Conservation (phyloP, 2,113 vertebrate species). For the Calidris pugnax region DNA sequence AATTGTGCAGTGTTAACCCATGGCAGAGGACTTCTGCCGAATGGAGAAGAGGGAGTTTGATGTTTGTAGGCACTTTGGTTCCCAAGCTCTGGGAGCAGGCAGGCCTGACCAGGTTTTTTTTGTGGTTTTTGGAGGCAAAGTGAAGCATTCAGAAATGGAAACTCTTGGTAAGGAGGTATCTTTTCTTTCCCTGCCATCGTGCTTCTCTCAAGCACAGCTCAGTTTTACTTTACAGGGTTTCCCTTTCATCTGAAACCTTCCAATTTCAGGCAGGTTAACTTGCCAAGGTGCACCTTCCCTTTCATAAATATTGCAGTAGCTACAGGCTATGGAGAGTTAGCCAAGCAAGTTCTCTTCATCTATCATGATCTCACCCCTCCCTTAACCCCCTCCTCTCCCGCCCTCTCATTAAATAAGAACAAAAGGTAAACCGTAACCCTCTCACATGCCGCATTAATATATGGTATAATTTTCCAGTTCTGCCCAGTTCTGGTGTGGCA, state of each 20-base stretch:
- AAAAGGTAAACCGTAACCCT: conserved; percentile 60
- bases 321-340: conserved; percentile 71
- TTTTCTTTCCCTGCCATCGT: neutral
- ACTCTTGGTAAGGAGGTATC: neutral
- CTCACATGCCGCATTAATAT: conserved; percentile 40
- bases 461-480: conserved; percentile 57
- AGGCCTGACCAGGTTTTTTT: neutral
- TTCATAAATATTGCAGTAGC: conserved; percentile 69
- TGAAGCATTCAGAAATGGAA: neutral
- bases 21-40: neutral
- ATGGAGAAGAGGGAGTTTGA: neutral
- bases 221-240: conserved; percentile 39
- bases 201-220: neutral
- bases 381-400: conserved; percentile 51
- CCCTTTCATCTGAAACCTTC: conserved; percentile 68
- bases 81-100: neutral
- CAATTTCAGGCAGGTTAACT: conserved; percentile 55
- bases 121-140: neutral
- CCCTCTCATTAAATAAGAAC: conserved; percentile 70
- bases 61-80: neutral
- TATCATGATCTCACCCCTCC: conserved; percentile 59
- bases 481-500: conserved; percentile 41
- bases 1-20: neutral
- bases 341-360: conserved; percentile 70
- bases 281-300: conserved; percentile 73